These are phyloP conservation scores for Rhea americana DNA, from an alignment of 2,113 vertebrate species.

Conservation along the genomic window DNA sequence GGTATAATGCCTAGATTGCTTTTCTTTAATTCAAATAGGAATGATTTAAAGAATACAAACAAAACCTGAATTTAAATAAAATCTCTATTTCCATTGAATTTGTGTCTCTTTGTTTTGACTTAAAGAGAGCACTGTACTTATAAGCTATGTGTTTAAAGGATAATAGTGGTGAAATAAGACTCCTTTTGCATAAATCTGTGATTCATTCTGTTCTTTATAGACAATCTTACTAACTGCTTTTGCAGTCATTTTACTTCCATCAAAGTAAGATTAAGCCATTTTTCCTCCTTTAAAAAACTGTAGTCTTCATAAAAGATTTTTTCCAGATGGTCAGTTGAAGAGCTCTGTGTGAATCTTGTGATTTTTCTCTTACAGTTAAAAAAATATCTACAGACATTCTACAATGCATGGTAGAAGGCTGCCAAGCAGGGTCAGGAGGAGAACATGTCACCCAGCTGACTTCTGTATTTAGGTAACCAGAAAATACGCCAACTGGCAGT, in stretches of 20 bases:
- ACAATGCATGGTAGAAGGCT: slow-evolving; percentile 87
- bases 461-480: slow-evolving; percentile 86
- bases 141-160: slow-evolving; percentile 11
- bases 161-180: not conserved
- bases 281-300: slow-evolving; percentile 12
- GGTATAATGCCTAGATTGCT: not conserved
- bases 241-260: not conserved
- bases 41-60: not conserved
- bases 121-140: not conserved
- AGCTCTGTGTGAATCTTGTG: slow-evolving; percentile 62
- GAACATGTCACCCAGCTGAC: slow-evolving; percentile 82
- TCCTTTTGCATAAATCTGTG: not conserved
- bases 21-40: not conserved
- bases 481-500: slow-evolving; percentile 72
- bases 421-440: slow-evolving; percentile 77
- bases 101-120: not conserved
- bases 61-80: not conserved
- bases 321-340: slow-evolving; percentile 76
- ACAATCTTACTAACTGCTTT: not conserved
- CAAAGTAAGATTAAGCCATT: not conserved
- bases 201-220: slow-evolving; percentile 31
- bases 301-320: slow-evolving; percentile 56
- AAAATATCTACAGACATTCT: slow-evolving; percentile 87
- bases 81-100: not conserved
- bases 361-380: slow-evolving; percentile 85